Evolutionary conservation across 1,140 invertebrate genomes (phyloP), one percentile per base, ranked within the genome.

Genomic region (Spodoptera litura): DNA sequence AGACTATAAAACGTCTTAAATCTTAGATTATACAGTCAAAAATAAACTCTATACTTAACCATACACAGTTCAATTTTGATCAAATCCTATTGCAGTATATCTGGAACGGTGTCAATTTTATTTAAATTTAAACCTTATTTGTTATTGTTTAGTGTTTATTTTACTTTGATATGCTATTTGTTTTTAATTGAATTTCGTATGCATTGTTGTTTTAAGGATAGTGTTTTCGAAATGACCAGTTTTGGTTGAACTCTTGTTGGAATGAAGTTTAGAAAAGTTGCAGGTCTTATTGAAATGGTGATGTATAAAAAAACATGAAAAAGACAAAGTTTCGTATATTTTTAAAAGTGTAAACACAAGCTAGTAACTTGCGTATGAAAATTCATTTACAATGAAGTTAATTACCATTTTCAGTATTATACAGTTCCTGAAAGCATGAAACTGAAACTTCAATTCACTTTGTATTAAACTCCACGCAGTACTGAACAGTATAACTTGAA

Each of bases 1-100:
- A 75, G 73, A 75, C 73, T 11, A 15, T 10, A 53, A 64, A 75
- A 75, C 25, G 59, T 31, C 59, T 15, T 53, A 75, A 64, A 59
- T 31, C 11, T n/a, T 25, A 0, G 0, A 13, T 0, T 2, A 25
- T 2, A 31, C 59, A 64, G 31, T 4, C 59, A 31, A 75, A 51
- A 53, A 56, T 71, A 38, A 56, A 56, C 68, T 55, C 38, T 71
- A 71, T 56, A 11, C 0, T 20, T 11, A n/a, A 52, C 27, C 0
- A 0, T 6, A 71, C 31, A 71, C 13, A 38, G 53, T 11, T 2
- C 27, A 71, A 15, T 71, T 38, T 71, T 20, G n/a, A n/a, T 9
- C 0, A 3, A 11, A 71, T 5, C 0, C 3, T 13, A 4, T 8
- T 44, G 1, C 12, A 15, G 6, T 20, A 15, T 0, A 6, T 51